These are phyloP conservation scores for Synanthedon andrenaeformis DNA, from an alignment of 2,888 invertebrate genomes.

Conservation along the genomic window DNA sequence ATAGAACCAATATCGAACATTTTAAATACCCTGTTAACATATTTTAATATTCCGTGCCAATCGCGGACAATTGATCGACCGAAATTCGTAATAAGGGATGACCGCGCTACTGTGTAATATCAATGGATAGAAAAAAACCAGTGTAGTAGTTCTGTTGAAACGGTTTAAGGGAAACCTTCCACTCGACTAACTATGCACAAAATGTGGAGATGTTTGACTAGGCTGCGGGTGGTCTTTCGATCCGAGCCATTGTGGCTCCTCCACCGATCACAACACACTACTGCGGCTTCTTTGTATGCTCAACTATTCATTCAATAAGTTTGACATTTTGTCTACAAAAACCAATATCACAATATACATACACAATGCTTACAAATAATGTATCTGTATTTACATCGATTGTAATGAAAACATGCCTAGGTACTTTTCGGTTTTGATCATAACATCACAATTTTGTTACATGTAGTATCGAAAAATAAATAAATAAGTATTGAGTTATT, in stretches of 20 bases:
- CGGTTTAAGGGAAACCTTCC: constrained; percentile 36
- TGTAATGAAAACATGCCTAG: too few species aligned
- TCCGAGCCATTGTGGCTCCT: constrained; percentile 28
- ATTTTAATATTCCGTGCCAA: constrained; percentile 17
- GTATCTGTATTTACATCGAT: too few species aligned
- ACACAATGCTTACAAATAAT: too few species aligned
- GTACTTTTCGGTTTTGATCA: too few species aligned
- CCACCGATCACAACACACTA: constrained; percentile 38
- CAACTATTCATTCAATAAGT: constrained; percentile 6
- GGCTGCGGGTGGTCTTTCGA: constrained; percentile 51
- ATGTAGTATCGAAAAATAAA: too few species aligned
- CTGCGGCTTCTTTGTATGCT: constrained; percentile 13
- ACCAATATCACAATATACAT: too few species aligned
- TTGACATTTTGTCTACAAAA: background rate
- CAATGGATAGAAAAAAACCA: constrained; percentile 10
- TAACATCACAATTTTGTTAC: too few species aligned
- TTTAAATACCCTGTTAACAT: background rate
- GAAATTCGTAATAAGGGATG: constrained; percentile 31
- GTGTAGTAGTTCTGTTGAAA: constrained; percentile 18
- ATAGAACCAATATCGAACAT: too few species aligned
- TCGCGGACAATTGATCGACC: constrained; percentile 44
- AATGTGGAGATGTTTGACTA: constrained; percentile 21
- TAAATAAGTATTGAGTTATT: too few species aligned
- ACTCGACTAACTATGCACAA: constrained; percentile 42
- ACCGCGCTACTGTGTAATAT: constrained; percentile 26